phyloP scores from a whole-genome alignment of 2,888 invertebrate genomes.

The Megaustenia siamemsis region DNA sequence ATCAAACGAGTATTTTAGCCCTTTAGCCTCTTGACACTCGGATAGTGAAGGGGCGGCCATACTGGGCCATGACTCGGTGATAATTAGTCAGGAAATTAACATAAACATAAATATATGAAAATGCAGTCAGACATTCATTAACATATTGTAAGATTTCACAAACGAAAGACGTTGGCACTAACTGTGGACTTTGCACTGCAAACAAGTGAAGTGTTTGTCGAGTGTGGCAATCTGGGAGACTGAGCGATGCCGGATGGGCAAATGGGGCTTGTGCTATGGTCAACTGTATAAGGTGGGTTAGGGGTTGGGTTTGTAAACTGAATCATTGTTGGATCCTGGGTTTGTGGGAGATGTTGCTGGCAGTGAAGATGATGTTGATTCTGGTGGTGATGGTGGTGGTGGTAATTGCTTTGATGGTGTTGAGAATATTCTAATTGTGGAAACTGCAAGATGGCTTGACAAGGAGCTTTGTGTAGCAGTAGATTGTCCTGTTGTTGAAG shows the following conservation, averaged over 20 bases:
- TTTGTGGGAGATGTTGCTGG: neutral
- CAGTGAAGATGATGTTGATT: neutral
- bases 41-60: too few relatives aligned
- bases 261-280: neutral
- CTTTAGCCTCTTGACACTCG: too few relatives aligned
- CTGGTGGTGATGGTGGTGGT: too few relatives aligned
- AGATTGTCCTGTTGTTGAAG: neutral
- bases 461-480: neutral
- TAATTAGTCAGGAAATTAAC: too few relatives aligned
- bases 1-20: too few relatives aligned
- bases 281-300: neutral
- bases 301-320: neutral
- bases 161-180: conserved; percentile 4
- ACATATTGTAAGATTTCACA: neutral
- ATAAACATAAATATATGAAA: too few relatives aligned
- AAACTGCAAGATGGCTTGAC: neutral
- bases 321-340: neutral
- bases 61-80: too few relatives aligned
- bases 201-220: neutral
- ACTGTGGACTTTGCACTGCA: neutral
- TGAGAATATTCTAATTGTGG: neutral
- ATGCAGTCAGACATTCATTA: too few relatives aligned
- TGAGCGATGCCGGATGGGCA: neutral
- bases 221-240: neutral
- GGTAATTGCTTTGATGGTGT: neutral